A percentile compares a stretch with the other conserved stretches of the same genome.
Conservation (phyloP, 2,888 invertebrate genomes). For the Hirtodrosophila trivittata region DNA sequence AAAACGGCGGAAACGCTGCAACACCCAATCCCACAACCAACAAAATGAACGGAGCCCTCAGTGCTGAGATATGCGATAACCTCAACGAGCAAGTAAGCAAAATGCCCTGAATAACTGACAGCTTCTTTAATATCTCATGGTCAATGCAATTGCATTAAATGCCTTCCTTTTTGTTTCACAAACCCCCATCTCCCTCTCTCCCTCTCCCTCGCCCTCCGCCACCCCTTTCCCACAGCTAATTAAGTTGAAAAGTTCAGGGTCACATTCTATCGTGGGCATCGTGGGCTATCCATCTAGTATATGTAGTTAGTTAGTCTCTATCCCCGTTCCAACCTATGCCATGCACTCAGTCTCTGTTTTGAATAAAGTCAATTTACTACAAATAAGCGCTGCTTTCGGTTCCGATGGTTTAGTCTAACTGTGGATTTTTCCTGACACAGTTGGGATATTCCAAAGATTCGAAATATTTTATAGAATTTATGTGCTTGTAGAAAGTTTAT, state of each 20-base stretch:
- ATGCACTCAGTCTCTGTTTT: too few species aligned
- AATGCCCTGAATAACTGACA: background rate
- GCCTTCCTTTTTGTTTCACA: background rate
- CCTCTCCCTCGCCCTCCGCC: background rate
- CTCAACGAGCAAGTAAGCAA: constrained; percentile 84
- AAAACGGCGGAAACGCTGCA: constrained; percentile 45
- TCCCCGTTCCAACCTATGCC: too few species aligned
- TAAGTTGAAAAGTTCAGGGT: too few species aligned
- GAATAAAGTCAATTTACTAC: constrained; percentile 64
- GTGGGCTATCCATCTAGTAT: too few species aligned
- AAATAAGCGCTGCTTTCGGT: constrained; percentile 44
- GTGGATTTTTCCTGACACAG: constrained; percentile 24
- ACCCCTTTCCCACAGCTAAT: too few species aligned
- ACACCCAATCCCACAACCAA: constrained; percentile 47
- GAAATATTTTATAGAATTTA: too few species aligned
- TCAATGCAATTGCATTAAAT: constrained; percentile 33
- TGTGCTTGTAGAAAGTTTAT: too few species aligned
- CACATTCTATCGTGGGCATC: too few species aligned
- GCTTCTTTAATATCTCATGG: constrained; percentile 21
- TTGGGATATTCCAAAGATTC: constrained; percentile 11
- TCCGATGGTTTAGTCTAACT: constrained; percentile 51
- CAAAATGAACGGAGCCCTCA: constrained; percentile 83
- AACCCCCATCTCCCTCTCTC: background rate
- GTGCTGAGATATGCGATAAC: constrained; percentile 84
- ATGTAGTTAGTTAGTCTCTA: too few species aligned